Conservation (phyloP, 1,140 invertebrate genomes). For the Halesus radiatus region DNA sequence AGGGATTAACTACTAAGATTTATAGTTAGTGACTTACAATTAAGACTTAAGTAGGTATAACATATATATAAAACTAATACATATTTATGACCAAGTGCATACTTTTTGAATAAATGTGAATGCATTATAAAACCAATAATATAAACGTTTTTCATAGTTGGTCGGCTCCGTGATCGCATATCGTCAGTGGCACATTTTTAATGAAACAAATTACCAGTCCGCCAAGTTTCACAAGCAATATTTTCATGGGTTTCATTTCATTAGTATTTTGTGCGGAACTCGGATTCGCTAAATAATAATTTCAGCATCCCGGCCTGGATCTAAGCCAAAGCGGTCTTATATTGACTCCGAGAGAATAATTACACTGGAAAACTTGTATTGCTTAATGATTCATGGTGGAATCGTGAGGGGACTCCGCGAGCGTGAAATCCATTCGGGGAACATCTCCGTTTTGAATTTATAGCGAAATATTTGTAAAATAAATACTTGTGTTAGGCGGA, state of each 20-base stretch:
- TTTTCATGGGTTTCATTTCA: not conserved
- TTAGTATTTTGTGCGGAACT: conserved; percentile 11
- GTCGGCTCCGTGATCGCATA: too few species aligned
- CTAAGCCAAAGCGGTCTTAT: conserved; percentile 29
- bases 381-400: conserved; percentile 33
- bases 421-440: conserved; percentile 6
- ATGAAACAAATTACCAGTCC: too few species aligned
- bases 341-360: conserved; percentile 41
- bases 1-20: too few species aligned
- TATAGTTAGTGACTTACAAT: too few species aligned
- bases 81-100: too few species aligned
- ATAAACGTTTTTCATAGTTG: too few species aligned
- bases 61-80: too few species aligned
- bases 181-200: too few species aligned
- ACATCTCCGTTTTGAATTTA: conserved; percentile 10
- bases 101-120: too few species aligned
- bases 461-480: conserved; percentile 22
- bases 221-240: not conserved
- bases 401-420: conserved; percentile 29
- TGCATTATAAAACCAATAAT: too few species aligned
- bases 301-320: conserved; percentile 3
- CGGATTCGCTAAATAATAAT: conserved; percentile 9
- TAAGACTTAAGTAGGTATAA: too few species aligned
- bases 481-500: not conserved
- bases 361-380: conserved; percentile 26